These are phyloP conservation scores for Amblyteles armatorius DNA, from an alignment of 2,888 invertebrate genomes.

Conservation along the genomic window DNA sequence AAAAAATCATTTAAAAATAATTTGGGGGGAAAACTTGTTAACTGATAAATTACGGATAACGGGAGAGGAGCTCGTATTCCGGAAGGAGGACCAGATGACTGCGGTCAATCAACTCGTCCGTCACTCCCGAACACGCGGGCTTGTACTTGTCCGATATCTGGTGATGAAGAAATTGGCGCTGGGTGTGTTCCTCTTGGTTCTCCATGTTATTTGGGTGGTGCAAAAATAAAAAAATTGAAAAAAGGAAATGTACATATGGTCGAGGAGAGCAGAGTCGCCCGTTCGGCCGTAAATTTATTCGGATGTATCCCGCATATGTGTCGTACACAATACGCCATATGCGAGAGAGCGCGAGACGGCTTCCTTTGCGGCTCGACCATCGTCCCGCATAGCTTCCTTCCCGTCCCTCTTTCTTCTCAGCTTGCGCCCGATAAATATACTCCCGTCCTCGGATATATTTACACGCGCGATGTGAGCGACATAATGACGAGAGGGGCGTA, in stretches of 20 bases:
- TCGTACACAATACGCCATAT: conserved; percentile 42
- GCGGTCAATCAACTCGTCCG: conserved; percentile 15
- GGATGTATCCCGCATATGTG: conserved; percentile 41
- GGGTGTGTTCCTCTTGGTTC: background rate
- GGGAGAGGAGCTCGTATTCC: background rate
- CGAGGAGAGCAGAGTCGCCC: conserved; percentile 1
- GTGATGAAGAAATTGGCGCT: background rate
- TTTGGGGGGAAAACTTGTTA: background rate
- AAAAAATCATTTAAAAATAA: background rate
- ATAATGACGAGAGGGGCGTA: background rate
- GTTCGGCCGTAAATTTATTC: conserved; percentile 22
- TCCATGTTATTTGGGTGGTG: background rate
- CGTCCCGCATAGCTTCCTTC: conserved; percentile 36
- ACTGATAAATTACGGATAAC: background rate
- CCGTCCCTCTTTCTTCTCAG: background rate
- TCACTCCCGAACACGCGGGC: background rate
- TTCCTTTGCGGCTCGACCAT: conserved; percentile 26
- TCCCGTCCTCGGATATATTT: conserved; percentile 33
- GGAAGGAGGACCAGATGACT: conserved; percentile 36
- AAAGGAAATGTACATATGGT: conserved; percentile 48
- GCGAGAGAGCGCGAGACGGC: conserved; percentile 27
- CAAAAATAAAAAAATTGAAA: background rate
- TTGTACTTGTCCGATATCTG: conserved; percentile 2
- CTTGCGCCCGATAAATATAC: conserved; percentile 30
- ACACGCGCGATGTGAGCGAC: conserved; percentile 24